A percentile compares a stretch with the other conserved stretches of the same genome.
Conservation (phyloP, 2,113 vertebrate species). For the Stigmatopora nigra region DNA sequence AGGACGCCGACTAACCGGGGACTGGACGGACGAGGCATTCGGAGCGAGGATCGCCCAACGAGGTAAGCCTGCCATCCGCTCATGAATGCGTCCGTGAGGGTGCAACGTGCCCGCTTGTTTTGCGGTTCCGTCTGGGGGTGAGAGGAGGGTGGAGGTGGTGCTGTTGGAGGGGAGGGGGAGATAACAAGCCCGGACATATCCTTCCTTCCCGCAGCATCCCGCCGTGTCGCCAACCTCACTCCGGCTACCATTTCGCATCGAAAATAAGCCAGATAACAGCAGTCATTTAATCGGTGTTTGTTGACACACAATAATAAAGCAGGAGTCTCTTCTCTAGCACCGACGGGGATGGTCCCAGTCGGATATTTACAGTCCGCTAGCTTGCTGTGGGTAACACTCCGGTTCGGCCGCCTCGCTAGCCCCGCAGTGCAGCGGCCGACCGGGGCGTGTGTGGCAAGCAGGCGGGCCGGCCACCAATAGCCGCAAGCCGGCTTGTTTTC, state of each 20-base stretch:
- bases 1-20: slow-evolving; percentile 34
- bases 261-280: neutral
- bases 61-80: slow-evolving; percentile 39
- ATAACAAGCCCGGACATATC: slow-evolving; percentile 7
- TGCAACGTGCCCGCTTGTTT: neutral
- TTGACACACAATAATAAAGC: neutral
- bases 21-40: slow-evolving; percentile 16
- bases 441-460: neutral
- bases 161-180: neutral
- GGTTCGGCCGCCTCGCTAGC: slow-evolving; percentile 10
- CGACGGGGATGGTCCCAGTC: neutral
- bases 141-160: slow-evolving; percentile 2
- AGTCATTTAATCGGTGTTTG: neutral
- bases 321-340: neutral
- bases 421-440: slow-evolving; percentile 29
- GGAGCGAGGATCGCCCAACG: slow-evolving; percentile 5
- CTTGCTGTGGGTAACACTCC: neutral
- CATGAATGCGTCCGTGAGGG: neutral
- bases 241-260: neutral
- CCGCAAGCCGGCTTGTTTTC: neutral
- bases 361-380: slow-evolving; percentile 20
- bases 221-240: slow-evolving; percentile 28
- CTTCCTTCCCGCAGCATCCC: slow-evolving; percentile 40
- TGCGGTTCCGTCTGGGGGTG: neutral
- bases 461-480: neutral